These are phyloP conservation scores for Lagopus leucura DNA, from an alignment of 2,113 vertebrate genomes.

Conservation along the genomic window DNA sequence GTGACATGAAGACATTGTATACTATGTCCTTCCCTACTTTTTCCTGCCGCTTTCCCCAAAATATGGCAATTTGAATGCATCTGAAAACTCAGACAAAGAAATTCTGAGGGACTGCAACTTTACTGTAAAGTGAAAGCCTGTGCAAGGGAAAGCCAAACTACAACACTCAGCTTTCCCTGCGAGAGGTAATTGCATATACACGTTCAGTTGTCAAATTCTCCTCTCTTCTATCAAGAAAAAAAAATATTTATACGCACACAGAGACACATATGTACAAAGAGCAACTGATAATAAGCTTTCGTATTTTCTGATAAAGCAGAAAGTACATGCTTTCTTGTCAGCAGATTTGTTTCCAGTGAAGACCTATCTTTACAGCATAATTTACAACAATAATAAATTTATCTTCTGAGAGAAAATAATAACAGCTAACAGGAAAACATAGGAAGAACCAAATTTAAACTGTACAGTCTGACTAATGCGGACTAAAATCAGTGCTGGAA, in stretches of 20 bases:
- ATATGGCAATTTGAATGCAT: not conserved
- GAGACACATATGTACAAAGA: not conserved
- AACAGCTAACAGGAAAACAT: not conserved
- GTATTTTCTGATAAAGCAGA: not conserved
- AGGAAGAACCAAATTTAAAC: not conserved
- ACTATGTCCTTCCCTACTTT: not conserved
- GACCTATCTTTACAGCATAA: not conserved
- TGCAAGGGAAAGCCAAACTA: not conserved
- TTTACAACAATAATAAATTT: not conserved
- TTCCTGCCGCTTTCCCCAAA: not conserved
- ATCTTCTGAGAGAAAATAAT: slow-evolving; percentile 6
- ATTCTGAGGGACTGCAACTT: not conserved
- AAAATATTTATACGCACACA: not conserved
- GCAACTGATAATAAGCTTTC: not conserved
- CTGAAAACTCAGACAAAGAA: not conserved
- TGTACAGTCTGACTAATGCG: not conserved
- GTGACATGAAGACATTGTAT: not conserved
- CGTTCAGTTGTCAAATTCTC: not conserved
- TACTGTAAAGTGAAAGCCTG: not conserved
- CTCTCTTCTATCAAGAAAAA: not conserved
- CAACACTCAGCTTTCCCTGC: accelerated
- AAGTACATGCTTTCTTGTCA: not conserved
- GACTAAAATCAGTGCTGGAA: not conserved
- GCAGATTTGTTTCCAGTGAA: not conserved
- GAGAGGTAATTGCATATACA: accelerated